Conservation (phyloP, 2,113 vertebrate genomes). For the Coreoperca whiteheadi region DNA sequence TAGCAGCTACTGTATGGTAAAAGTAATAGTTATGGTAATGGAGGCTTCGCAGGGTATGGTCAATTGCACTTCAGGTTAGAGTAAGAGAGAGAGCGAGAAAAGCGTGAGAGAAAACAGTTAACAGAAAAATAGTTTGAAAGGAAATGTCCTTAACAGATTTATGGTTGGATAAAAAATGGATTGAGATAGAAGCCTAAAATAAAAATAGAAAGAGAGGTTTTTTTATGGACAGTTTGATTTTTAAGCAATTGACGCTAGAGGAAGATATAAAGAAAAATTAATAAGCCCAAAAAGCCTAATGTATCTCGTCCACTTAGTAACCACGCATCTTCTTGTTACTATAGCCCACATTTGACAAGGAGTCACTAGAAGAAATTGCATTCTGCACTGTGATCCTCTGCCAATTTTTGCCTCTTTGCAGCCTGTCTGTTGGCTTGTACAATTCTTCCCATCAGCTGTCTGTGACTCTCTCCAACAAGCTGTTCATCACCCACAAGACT, state of each 20-base stretch:
- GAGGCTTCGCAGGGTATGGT: slow-evolving; percentile 13
- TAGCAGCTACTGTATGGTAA: background rate
- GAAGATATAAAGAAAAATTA: background rate
- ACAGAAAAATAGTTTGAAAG: slow-evolving; percentile 9
- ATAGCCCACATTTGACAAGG: slow-evolving; percentile 21
- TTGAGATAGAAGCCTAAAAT: slow-evolving; percentile 8
- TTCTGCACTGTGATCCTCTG: background rate
- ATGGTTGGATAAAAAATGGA: slow-evolving; percentile 11
- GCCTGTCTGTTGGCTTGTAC: slow-evolving; percentile 27
- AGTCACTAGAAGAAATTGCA: background rate
- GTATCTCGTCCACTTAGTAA: background rate
- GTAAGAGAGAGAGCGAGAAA: background rate
- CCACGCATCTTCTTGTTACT: slow-evolving; percentile 3
- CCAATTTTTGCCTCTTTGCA: slow-evolving; percentile 43
- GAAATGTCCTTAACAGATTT: slow-evolving; percentile 20
- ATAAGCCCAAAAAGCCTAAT: slow-evolving; percentile 4
- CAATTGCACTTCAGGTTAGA: slow-evolving; percentile 10
- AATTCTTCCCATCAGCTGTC: slow-evolving; percentile 17
- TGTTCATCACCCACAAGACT: slow-evolving; percentile 60
- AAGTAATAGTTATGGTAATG: slow-evolving; percentile 47
- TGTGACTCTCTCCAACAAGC: slow-evolving; percentile 48
- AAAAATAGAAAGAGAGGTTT: slow-evolving; percentile 2
- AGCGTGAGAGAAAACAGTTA: background rate
- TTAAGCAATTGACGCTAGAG: slow-evolving; percentile 3
- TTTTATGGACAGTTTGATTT: slow-evolving; percentile 26